These are phyloP conservation scores for Paralichthys olivaceus DNA, from an alignment of 2,113 vertebrate genomes.

Conservation along the genomic window DNA sequence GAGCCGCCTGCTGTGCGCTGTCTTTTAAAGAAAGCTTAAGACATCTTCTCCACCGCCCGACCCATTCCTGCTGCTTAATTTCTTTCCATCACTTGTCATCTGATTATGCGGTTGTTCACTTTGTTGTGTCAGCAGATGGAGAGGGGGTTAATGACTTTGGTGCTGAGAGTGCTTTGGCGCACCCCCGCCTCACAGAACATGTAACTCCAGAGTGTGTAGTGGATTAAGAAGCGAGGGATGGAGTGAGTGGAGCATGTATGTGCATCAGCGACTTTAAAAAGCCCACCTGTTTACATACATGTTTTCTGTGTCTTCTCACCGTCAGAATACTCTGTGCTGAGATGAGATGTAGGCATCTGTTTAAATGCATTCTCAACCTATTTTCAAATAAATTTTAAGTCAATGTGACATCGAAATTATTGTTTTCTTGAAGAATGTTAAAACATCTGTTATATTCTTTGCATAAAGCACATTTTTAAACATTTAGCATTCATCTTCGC, in stretches of 20 bases:
- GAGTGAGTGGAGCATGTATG: conserved; percentile 27
- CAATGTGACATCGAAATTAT: too few relatives aligned
- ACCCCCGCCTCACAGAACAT: conserved; percentile 21
- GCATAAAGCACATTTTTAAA: too few relatives aligned
- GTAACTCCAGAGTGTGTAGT: conserved; percentile 38
- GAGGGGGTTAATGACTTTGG: conserved; percentile 56
- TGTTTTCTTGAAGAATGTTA: too few relatives aligned
- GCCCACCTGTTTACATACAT: conserved; percentile 10
- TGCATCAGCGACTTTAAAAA: conserved; percentile 21
- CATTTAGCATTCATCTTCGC: too few relatives aligned
- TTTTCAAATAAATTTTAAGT: too few relatives aligned
- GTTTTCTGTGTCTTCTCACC: background rate
- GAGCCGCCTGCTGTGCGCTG: conserved; percentile 49
- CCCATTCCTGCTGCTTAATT: conserved; percentile 50
- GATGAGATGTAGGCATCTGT: too few relatives aligned
- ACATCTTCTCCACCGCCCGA: conserved; percentile 39
- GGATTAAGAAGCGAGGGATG: conserved; percentile 29
- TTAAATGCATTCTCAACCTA: background rate
- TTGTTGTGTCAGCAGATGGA: conserved; percentile 73
- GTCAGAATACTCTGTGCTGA: background rate
- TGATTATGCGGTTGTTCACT: conserved; percentile 68
- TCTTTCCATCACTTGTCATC: conserved; percentile 73
- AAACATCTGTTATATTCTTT: too few relatives aligned
- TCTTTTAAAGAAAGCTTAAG: conserved; percentile 63
- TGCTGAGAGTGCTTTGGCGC: conserved; percentile 36